Evolutionary conservation across 2,888 invertebrate species (phyloP).

Genomic region (Hydrotaea diabolus): DNA sequence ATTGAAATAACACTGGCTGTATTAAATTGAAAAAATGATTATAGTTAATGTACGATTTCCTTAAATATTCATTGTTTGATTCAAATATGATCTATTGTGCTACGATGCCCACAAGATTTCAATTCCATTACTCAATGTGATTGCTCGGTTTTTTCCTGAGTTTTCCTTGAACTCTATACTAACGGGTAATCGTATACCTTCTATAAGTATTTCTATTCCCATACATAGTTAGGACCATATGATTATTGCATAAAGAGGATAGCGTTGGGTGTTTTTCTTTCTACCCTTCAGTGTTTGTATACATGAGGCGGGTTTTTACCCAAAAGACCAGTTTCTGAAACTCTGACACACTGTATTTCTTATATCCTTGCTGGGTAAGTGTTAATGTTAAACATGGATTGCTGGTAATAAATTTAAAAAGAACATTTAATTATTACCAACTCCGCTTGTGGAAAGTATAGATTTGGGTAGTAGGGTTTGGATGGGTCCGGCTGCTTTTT

Average conservation of each 20-base stretch:
- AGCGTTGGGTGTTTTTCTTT: too few species aligned
- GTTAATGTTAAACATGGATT: neutral
- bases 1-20: too few species aligned
- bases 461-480: neutral
- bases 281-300: too few species aligned
- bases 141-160: neutral
- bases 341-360: neutral
- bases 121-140: neutral
- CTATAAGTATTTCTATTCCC: neutral
- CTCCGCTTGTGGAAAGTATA: neutral
- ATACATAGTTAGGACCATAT: neutral
- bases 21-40: too few species aligned
- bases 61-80: too few species aligned
- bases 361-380: neutral
- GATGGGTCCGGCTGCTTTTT: too few species aligned
- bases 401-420: neutral
- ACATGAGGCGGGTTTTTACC: neutral
- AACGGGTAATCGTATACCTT: neutral
- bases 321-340: neutral
- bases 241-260: neutral
- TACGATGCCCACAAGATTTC: too few species aligned
- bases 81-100: too few species aligned
- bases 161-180: neutral
- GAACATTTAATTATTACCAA: neutral
- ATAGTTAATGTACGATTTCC: too few species aligned